Percentiles rank a stretch among this genome's conserved stretches.
Conservation (phyloP, 2,797 vertebrate genomes). For the Xerus rutilus region DNA sequence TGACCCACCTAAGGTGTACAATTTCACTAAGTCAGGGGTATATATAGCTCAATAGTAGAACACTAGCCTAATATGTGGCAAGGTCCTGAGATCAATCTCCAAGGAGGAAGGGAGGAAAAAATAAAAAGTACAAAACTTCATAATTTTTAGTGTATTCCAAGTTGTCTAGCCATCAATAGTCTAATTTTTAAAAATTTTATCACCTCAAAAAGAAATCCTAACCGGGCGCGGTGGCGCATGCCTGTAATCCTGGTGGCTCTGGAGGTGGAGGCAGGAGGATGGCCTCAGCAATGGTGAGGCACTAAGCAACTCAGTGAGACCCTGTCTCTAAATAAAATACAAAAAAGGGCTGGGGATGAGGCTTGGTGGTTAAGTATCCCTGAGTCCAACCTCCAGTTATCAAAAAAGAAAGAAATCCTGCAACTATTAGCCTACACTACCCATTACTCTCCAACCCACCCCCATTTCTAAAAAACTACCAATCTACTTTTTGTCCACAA, state of each 20-base stretch:
- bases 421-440: neutral
- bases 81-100: neutral
- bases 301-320: too few relatives aligned
- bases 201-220: constrained; percentile 30
- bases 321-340: too few relatives aligned
- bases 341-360: too few relatives aligned
- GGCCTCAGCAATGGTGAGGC: too few relatives aligned
- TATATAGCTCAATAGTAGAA: neutral
- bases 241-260: too few relatives aligned
- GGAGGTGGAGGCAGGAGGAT: too few relatives aligned
- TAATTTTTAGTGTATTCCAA: neutral
- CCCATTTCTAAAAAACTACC: neutral
- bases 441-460: neutral
- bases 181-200: constrained; percentile 8
- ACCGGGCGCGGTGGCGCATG: too few relatives aligned
- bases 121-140: neutral
- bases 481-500: neutral
- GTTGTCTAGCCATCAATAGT: neutral
- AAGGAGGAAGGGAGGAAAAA: neutral
- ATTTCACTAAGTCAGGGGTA: neutral
- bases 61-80: neutral
- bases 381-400: too few relatives aligned
- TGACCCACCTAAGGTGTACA: neutral
- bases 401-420: neutral
- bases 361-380: too few relatives aligned